Percentiles rank a stretch among this genome's conserved stretches.
These are phyloP conservation scores for Cheilosia vernalis DNA, from an alignment of 2,888 invertebrate genomes.

Conservation along the genomic window DNA sequence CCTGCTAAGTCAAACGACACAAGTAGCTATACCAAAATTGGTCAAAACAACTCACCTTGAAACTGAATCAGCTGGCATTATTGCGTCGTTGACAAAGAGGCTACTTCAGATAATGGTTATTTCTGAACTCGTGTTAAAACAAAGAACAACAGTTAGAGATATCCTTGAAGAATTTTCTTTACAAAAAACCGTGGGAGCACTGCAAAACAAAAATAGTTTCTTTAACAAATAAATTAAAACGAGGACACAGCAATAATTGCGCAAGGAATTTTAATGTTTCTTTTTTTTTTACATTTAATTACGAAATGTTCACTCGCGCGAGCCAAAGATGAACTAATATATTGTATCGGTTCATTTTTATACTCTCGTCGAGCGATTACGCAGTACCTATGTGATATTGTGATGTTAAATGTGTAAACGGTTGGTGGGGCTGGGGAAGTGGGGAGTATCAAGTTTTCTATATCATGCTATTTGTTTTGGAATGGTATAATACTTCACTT, in stretches of 20 bases:
- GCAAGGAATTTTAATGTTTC: constrained; percentile 51
- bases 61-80: constrained; percentile 72
- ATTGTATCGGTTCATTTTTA: not conserved
- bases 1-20: constrained; percentile 54
- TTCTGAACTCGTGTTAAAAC: constrained; percentile 31
- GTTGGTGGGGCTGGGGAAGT: not conserved
- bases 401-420: no score
- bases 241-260: constrained; percentile 46
- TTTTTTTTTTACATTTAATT: constrained; percentile 49
- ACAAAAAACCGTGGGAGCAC: not conserved
- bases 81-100: constrained; percentile 58
- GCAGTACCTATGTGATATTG: constrained; percentile 43
- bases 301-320: constrained; percentile 50
- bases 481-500: constrained; percentile 20
- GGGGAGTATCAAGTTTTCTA: not conserved
- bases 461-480: constrained; percentile 1
- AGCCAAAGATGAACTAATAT: constrained; percentile 9
- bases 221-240: constrained; percentile 37
- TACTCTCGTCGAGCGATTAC: constrained; percentile 41
- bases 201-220: not conserved
- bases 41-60: constrained; percentile 67
- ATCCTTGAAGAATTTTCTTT: not conserved
- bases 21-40: constrained; percentile 52
- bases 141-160: constrained; percentile 44
- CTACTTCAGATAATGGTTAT: constrained; percentile 23